A percentile compares a stretch with the other conserved stretches of the same genome.
Conservation (phyloP, 2,797 vertebrate genomes). For the Sebastes trivittatus region DNA sequence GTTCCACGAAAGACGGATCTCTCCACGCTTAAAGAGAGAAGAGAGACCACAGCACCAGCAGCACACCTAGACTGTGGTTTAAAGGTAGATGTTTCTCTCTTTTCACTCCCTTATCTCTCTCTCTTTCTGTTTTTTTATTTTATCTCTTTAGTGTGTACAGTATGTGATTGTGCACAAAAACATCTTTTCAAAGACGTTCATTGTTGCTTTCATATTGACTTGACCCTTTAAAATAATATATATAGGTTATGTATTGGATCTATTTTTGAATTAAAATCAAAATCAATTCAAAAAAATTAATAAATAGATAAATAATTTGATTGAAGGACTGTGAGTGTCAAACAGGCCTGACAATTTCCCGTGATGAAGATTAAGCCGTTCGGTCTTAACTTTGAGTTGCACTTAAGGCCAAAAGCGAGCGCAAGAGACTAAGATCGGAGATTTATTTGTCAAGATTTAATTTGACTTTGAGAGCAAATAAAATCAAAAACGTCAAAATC, state of each 20-base stretch:
- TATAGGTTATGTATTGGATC: background rate
- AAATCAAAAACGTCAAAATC: fast-evolving
- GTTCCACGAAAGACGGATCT: conserved; percentile 88
- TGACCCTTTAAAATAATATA: background rate
- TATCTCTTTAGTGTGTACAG: background rate
- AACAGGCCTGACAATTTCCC: background rate
- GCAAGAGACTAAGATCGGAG: background rate
- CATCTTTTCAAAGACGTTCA: background rate
- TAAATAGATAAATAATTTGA: background rate
- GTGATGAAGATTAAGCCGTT: background rate
- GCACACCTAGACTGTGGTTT: conserved; percentile 65
- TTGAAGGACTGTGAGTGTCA: background rate
- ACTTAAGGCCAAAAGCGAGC: background rate
- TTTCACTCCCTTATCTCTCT: conserved; percentile 8
- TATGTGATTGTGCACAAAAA: conserved; percentile 14
- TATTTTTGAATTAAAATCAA: background rate
- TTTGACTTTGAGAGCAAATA: background rate
- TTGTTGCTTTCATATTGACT: conserved; percentile 8
- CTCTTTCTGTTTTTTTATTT: background rate
- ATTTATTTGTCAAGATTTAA: background rate
- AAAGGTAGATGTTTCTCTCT: conserved; percentile 44
- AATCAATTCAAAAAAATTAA: background rate
- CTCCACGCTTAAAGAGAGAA: conserved; percentile 66
- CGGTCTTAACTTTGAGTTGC: background rate
- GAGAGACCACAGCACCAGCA: conserved; percentile 66